Percentiles rank a stretch among this genome's conserved stretches.
Conservation (phyloP, 2,113 vertebrate species). For the Petrocephalus microphthalmus region DNA sequence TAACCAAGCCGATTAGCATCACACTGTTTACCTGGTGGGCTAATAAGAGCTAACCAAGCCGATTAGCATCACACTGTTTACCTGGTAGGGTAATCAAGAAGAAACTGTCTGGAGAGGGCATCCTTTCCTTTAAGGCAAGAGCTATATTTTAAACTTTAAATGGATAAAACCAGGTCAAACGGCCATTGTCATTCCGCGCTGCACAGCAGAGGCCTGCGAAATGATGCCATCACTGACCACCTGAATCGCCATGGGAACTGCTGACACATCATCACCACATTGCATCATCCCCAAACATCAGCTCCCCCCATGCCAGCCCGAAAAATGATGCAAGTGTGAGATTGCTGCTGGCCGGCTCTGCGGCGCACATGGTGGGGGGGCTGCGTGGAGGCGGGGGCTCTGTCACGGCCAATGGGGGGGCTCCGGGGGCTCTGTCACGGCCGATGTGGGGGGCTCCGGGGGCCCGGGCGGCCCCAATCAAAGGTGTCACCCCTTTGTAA, state of each 20-base stretch:
- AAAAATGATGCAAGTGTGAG: slow-evolving; percentile 24
- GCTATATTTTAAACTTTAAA: background rate
- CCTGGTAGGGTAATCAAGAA: background rate
- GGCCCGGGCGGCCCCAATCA: slow-evolving; percentile 22
- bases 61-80: background rate
- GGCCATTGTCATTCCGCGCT: background rate
- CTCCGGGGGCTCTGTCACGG: slow-evolving; percentile 5
- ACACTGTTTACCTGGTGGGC: background rate
- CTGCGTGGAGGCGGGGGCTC: slow-evolving; percentile 8
- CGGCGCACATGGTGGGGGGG: slow-evolving; percentile 27
- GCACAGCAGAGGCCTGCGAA: background rate
- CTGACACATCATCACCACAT: background rate
- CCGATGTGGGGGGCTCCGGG: background rate
- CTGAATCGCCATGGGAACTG: background rate
- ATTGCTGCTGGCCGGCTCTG: slow-evolving; percentile 24
- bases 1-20: background rate
- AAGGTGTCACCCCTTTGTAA: slow-evolving; percentile 37
- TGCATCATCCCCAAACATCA: background rate
- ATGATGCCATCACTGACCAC: background rate
- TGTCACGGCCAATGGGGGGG: slow-evolving; percentile 36
- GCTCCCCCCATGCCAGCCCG: too few species aligned
- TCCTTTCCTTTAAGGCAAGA: background rate
- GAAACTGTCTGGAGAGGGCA: background rate
- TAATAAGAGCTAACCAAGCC: background rate
- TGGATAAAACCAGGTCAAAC: background rate